A percentile compares a stretch with the other conserved stretches of the same genome.
Conservation (phyloP, 2,113 vertebrate species). For the Heterochromis multidens region DNA sequence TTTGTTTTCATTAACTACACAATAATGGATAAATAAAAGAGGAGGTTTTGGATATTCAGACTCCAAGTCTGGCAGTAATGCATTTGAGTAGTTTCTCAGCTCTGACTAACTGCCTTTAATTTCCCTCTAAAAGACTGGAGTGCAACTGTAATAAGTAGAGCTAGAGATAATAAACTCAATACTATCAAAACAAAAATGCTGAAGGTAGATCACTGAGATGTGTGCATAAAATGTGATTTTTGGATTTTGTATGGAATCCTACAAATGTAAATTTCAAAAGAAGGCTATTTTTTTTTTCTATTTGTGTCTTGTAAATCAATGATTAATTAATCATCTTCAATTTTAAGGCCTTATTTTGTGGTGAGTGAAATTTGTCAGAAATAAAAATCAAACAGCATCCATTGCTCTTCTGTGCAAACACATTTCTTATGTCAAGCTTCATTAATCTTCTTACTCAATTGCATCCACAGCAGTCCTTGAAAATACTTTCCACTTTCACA, state of each 20-base stretch:
- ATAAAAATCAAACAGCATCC: slow-evolving; percentile 21
- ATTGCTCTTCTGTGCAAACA: slow-evolving; percentile 27
- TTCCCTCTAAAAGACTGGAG: not conserved
- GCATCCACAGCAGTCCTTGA: slow-evolving; percentile 53
- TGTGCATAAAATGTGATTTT: not conserved
- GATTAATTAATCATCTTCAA: slow-evolving; percentile 18
- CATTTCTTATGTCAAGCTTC: slow-evolving; percentile 58
- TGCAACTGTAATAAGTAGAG: not conserved
- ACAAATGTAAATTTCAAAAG: not conserved
- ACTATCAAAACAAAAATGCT: not conserved
- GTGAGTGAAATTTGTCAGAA: slow-evolving; percentile 18
- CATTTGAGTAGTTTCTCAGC: not conserved
- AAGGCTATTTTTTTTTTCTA: not conserved
- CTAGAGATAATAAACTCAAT: not conserved
- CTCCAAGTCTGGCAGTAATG: not conserved
- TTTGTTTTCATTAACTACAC: not conserved
- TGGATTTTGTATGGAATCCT: not conserved
- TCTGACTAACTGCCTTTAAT: not conserved
- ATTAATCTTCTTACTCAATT: slow-evolving; percentile 63
- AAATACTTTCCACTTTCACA: slow-evolving; percentile 67
- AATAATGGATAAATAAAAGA: not conserved
- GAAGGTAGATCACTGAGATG: not conserved
- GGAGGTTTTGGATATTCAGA: not conserved
- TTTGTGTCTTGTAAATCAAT: not conserved
- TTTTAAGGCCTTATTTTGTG: not conserved